Evolutionary conservation across 2,797 vertebrate genomes (phyloP).

Genomic region (Borostomias antarcticus): DNA sequence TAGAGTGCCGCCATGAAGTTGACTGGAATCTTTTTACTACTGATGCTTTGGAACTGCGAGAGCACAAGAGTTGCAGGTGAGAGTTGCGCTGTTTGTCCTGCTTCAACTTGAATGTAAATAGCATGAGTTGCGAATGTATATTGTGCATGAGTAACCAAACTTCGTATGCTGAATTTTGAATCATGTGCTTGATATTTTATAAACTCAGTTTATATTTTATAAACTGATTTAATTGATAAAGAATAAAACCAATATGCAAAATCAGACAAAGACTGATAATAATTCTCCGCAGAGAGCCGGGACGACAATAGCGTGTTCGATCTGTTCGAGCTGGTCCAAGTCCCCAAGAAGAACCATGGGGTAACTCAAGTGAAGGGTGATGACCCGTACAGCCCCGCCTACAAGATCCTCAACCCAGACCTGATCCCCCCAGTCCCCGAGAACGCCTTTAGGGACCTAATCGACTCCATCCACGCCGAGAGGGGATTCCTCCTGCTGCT

Average conservation of each 20-base stretch:
- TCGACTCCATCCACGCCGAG: slow-evolving; percentile 79
- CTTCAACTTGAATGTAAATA: slow-evolving; percentile 3
- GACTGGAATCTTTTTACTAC: slow-evolving; percentile 77
- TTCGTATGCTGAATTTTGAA: neutral
- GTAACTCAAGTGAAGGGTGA: slow-evolving; percentile 91
- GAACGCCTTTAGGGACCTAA: slow-evolving; percentile 79
- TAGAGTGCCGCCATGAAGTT: slow-evolving; percentile 79
- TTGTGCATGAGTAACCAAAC: no score
- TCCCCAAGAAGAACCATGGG: slow-evolving; percentile 88
- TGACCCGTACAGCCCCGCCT: slow-evolving; percentile 85
- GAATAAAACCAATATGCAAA: neutral
- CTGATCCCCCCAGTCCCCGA: slow-evolving; percentile 87
- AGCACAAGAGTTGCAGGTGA: slow-evolving; percentile 87
- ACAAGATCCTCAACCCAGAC: slow-evolving; percentile 91
- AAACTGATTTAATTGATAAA: neutral
- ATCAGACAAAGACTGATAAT: slow-evolving; percentile 44
- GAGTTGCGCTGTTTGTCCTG: slow-evolving; percentile 22
- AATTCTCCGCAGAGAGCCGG: slow-evolving; percentile 69
- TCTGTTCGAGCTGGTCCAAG: slow-evolving; percentile 88
- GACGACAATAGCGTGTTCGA: slow-evolving; percentile 88
- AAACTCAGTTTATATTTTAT: neutral
- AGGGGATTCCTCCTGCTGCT: slow-evolving; percentile 93
- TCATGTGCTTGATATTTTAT: neutral
- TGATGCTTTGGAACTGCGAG: slow-evolving; percentile 77
- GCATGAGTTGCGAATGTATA: no score